phyloP scores from a whole-genome alignment of 2,797 vertebrate species.

The Euthynnus affinis region DNA sequence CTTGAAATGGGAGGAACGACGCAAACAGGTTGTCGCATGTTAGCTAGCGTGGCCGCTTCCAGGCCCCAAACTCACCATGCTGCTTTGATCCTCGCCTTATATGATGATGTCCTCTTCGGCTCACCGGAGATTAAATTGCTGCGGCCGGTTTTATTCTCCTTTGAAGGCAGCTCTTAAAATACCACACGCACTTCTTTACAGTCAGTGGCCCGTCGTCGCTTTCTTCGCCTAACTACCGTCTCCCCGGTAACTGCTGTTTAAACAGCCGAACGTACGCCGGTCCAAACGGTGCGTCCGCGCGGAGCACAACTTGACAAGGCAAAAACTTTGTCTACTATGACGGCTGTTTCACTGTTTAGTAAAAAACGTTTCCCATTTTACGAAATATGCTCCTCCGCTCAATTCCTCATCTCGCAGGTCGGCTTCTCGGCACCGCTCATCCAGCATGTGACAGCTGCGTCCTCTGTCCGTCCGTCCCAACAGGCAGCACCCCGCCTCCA shows the following conservation, averaged over 20 bases:
- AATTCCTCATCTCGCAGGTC: conserved; percentile 13
- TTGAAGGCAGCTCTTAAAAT: conserved; percentile 17
- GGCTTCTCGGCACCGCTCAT: conserved; percentile 10
- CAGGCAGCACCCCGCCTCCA: conserved; percentile 66
- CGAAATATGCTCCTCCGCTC: not conserved
- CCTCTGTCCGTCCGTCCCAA: conserved; percentile 66
- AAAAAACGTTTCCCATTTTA: conserved; percentile 18
- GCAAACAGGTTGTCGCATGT: conserved; percentile 76
- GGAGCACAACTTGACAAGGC: conserved; percentile 29
- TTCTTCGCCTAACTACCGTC: conserved; percentile 41
- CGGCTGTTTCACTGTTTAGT: not conserved
- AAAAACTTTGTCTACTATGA: not conserved
- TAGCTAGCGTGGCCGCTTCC: conserved; percentile 52
- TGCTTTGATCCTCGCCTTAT: conserved; percentile 57
- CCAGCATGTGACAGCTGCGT: conserved; percentile 78
- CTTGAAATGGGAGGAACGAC: conserved; percentile 33
- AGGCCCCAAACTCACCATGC: conserved; percentile 85
- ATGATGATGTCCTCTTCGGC: conserved; percentile 15
- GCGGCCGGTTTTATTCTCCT: conserved; percentile 19
- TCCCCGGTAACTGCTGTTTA: conserved; percentile 41
- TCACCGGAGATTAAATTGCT: conserved; percentile 1
- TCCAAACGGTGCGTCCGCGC: conserved; percentile 13
- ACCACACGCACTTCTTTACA: conserved; percentile 27
- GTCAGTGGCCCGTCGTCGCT: conserved; percentile 10
- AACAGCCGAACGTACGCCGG: conserved; percentile 32